Evolutionary conservation across 2,888 invertebrate genomes (phyloP).

Genomic region (Pecten maximus): DNA sequence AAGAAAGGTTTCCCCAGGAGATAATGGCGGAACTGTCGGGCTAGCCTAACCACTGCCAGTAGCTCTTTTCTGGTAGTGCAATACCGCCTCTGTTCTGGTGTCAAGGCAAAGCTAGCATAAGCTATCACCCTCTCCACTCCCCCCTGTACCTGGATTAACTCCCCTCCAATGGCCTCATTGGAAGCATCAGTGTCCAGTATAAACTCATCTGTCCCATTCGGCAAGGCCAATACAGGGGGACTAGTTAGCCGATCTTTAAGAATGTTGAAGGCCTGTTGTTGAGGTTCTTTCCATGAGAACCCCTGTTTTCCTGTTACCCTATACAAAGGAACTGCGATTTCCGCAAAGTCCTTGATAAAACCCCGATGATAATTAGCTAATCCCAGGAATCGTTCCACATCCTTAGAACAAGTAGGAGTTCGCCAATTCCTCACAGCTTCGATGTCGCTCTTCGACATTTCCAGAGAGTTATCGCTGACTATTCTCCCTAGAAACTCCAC

Average conservation of each 20-base stretch:
- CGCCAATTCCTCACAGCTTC: constrained; percentile 46
- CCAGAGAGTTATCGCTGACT: neutral
- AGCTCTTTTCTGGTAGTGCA: constrained; percentile 56
- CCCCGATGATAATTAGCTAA: constrained; percentile 50
- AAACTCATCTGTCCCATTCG: constrained; percentile 30
- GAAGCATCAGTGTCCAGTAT: constrained; percentile 52
- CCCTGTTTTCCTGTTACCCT: neutral
- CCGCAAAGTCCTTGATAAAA: constrained; percentile 43
- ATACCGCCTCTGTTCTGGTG: constrained; percentile 43
- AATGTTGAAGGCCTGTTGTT: neutral
- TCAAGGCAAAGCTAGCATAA: constrained; percentile 47
- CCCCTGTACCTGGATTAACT: constrained; percentile 50
- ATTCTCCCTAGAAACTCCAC: constrained; percentile 43
- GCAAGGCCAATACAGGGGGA: constrained; percentile 39
- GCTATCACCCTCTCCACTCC: constrained; percentile 48
- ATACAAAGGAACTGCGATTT: constrained; percentile 41
- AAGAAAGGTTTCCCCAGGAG: constrained; percentile 36
- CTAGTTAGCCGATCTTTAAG: neutral
- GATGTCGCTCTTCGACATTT: neutral
- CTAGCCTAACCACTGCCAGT: constrained; percentile 51
- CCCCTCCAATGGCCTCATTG: constrained; percentile 48
- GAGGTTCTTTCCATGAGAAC: neutral
- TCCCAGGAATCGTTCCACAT: constrained; percentile 50
- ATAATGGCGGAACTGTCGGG: constrained; percentile 55
- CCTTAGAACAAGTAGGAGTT: constrained; percentile 6